These are phyloP conservation scores for Lithophane semibrunnea DNA, from an alignment of 2,888 invertebrate species.

Conservation along the genomic window DNA sequence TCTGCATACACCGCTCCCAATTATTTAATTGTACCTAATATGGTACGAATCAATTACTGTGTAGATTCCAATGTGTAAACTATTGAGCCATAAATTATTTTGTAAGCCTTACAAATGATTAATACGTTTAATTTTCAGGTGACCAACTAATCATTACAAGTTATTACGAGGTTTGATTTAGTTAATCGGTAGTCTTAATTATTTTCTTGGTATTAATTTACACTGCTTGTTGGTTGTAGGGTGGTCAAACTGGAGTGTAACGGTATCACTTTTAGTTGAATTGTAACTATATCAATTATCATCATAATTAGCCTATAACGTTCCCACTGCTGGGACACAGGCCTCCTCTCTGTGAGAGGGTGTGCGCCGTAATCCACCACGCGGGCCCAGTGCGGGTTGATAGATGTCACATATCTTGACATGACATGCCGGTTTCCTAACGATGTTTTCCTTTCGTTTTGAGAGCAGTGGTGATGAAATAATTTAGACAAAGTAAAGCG, in stretches of 20 bases:
- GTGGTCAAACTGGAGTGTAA: constrained; percentile 26
- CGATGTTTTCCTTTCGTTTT: no score
- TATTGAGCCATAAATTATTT: constrained; percentile 50
- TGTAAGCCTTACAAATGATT: constrained; percentile 45
- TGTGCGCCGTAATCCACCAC: no score
- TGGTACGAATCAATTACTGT: constrained; percentile 52
- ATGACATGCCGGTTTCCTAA: no score
- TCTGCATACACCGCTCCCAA: constrained; percentile 34
- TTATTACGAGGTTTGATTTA: constrained; percentile 59
- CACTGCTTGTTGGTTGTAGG: constrained; percentile 19
- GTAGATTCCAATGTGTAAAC: constrained; percentile 53
- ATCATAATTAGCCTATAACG: no score
- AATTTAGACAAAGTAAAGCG: no score
- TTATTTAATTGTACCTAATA: constrained; percentile 55
- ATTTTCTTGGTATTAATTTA: constrained; percentile 57
- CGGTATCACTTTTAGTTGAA: constrained; percentile 12
- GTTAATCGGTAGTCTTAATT: constrained; percentile 53
- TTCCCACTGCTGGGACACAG: no score
- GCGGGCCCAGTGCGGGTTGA: no score
- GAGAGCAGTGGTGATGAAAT: no score
- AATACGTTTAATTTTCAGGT: constrained; percentile 58
- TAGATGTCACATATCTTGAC: no score
- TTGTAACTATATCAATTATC: neutral
- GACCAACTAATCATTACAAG: constrained; percentile 49
- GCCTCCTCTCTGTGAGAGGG: no score